Evolutionary conservation across 1,140 invertebrate species (phyloP).

Genomic region (Drosophila azteca): DNA sequence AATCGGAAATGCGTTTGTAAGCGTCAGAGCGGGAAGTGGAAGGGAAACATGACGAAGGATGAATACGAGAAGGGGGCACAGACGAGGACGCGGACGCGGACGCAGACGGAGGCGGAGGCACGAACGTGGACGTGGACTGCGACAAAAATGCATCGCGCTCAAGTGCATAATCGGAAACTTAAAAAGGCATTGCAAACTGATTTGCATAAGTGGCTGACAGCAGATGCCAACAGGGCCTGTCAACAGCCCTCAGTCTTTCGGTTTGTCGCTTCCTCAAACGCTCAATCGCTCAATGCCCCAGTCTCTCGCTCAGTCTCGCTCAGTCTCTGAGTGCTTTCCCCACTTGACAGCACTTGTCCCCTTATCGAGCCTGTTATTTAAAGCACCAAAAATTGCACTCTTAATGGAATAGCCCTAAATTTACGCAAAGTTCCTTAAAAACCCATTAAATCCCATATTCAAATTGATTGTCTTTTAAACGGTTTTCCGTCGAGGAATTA

Average conservation of each 20-base stretch:
- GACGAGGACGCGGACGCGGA: neutral
- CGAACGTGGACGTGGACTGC: neutral
- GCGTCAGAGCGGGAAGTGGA: slow-evolving; percentile 43
- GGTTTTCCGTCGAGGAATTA: slow-evolving; percentile 25
- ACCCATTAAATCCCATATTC: slow-evolving; percentile 36
- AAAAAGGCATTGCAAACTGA: slow-evolving; percentile 71
- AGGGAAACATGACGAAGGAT: neutral
- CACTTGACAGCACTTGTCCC: slow-evolving; percentile 2
- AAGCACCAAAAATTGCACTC: slow-evolving; percentile 8
- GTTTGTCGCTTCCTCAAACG: neutral
- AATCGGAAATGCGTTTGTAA: slow-evolving; percentile 76
- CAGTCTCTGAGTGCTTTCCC: slow-evolving; percentile 2
- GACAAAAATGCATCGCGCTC: slow-evolving; percentile 17
- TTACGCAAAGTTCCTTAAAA: neutral
- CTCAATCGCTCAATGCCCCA: neutral
- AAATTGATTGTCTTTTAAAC: slow-evolving; percentile 49
- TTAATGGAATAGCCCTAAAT: slow-evolving; percentile 21
- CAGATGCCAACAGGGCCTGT: slow-evolving; percentile 51
- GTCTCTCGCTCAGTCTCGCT: neutral
- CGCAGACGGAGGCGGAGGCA: no score
- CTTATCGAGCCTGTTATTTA: slow-evolving; percentile 25
- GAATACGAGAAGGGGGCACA: slow-evolving; percentile 5
- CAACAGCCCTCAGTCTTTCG: slow-evolving; percentile 10
- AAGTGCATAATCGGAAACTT: slow-evolving; percentile 71
- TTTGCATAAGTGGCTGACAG: slow-evolving; percentile 72